Percentiles rank a stretch among this genome's conserved stretches.
These are phyloP conservation scores for Puntigrus tetrazona DNA, from an alignment of 2,113 vertebrate genomes.

Conservation along the genomic window DNA sequence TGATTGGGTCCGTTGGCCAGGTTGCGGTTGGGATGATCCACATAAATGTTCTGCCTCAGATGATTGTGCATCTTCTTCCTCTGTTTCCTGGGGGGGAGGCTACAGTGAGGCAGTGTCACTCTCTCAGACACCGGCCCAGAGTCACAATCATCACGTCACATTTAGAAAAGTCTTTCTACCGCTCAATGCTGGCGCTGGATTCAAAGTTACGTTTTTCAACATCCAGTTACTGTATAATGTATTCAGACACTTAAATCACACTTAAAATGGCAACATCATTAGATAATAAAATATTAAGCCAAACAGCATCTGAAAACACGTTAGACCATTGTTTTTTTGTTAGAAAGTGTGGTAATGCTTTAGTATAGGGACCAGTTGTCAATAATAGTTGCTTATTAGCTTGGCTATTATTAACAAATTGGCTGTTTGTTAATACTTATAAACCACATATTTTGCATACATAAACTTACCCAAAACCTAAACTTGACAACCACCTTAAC, in stretches of 20 bases:
- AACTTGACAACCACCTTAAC: no score
- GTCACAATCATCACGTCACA: constrained; percentile 35
- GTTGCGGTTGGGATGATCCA: constrained; percentile 92
- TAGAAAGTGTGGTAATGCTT: no score
- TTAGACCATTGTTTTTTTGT: neutral
- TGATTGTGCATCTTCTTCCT: constrained; percentile 98
- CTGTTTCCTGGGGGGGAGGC: constrained; percentile 85
- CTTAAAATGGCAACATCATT: neutral
- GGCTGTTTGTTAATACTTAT: no score
- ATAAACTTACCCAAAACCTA: no score
- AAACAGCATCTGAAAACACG: neutral
- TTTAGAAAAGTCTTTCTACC: neutral
- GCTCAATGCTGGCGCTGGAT: neutral
- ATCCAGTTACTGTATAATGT: neutral
- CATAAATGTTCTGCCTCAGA: constrained; percentile 94
- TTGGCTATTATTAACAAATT: no score
- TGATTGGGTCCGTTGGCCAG: constrained; percentile 95
- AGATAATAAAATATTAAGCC: neutral
- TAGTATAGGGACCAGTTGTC: no score
- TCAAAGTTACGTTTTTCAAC: neutral
- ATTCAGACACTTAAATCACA: neutral
- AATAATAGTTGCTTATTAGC: no score
- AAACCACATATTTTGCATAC: no score
- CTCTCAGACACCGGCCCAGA: constrained; percentile 29
- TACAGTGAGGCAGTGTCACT: constrained; percentile 49